Conservation (phyloP, 2,113 vertebrate genomes). For the Trinectes maculatus region DNA sequence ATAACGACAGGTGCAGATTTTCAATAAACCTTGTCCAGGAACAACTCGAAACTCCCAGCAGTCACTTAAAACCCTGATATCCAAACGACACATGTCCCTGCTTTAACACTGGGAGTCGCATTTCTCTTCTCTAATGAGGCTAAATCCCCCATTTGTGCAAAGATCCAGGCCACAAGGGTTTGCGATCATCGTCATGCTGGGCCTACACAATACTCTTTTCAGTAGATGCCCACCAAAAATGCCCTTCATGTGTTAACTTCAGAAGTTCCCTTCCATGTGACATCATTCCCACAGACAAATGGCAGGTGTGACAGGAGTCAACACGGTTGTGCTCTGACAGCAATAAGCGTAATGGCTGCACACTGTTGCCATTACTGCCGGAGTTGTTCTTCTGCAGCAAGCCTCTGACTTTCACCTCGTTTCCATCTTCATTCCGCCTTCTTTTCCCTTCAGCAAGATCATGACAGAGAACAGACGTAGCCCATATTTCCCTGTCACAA, state of each 20-base stretch:
- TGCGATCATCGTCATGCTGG: slow-evolving; percentile 63
- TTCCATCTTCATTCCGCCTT: slow-evolving; percentile 30
- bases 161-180: slow-evolving; percentile 49
- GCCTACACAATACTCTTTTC: slow-evolving; percentile 59
- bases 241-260: slow-evolving; percentile 84
- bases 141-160: slow-evolving; percentile 53
- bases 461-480: slow-evolving; percentile 43
- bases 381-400: slow-evolving; percentile 34
- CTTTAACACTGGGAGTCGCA: slow-evolving; percentile 35
- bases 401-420: slow-evolving; percentile 24
- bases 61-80: slow-evolving; percentile 13
- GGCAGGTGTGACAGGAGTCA: slow-evolving; percentile 85
- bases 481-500: slow-evolving; percentile 4
- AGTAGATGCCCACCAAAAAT: slow-evolving; percentile 82
- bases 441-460: slow-evolving; percentile 43
- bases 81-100: slow-evolving; percentile 40
- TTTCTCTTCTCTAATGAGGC: slow-evolving; percentile 28
- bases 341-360: slow-evolving; percentile 81
- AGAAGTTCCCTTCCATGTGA: slow-evolving; percentile 56
- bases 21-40: slow-evolving; percentile 12
- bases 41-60: slow-evolving; percentile 11
- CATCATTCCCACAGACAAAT: slow-evolving; percentile 84
- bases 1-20: slow-evolving; percentile 44
- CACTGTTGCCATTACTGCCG: slow-evolving; percentile 51
- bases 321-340: slow-evolving; percentile 88